phyloP scores from a whole-genome alignment of 2,797 vertebrate species.

The Heterohyrax brucei region DNA sequence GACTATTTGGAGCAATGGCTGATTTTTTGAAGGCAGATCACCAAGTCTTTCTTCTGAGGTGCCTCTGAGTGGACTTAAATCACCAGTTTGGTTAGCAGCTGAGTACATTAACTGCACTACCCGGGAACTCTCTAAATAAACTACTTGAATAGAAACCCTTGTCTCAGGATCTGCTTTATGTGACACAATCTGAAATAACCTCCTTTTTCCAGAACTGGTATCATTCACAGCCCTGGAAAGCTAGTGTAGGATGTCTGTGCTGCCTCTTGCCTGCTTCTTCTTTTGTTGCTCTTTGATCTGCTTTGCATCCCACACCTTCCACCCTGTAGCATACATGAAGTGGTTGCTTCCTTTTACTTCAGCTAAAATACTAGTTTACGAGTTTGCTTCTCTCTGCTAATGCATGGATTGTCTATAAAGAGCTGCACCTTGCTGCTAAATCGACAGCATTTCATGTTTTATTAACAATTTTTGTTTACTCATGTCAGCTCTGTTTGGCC shows the following conservation, averaged over 20 bases:
- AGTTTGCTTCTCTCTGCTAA: background rate
- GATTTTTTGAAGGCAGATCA: background rate
- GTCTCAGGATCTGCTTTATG: conserved; percentile 22
- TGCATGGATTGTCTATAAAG: conserved; percentile 5
- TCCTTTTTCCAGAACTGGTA: background rate
- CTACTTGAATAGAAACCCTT: background rate
- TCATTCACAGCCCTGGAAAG: background rate
- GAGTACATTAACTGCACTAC: background rate
- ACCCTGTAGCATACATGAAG: background rate
- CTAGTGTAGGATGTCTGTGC: background rate
- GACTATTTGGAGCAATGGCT: background rate
- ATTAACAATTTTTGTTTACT: background rate
- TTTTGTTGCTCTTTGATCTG: conserved; percentile 62
- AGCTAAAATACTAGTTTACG: background rate
- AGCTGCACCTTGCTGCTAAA: background rate
- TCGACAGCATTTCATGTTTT: background rate
- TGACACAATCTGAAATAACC: background rate
- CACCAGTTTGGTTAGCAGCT: background rate
- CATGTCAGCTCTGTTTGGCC: background rate
- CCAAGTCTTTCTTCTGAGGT: background rate
- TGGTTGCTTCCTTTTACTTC: conserved; percentile 63
- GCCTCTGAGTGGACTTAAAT: background rate
- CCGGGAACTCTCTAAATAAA: background rate
- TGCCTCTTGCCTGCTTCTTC: conserved; percentile 8
- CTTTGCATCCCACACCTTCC: background rate